These are phyloP conservation scores for Pocota personata DNA, from an alignment of 2,888 invertebrate genomes.

Conservation along the genomic window DNA sequence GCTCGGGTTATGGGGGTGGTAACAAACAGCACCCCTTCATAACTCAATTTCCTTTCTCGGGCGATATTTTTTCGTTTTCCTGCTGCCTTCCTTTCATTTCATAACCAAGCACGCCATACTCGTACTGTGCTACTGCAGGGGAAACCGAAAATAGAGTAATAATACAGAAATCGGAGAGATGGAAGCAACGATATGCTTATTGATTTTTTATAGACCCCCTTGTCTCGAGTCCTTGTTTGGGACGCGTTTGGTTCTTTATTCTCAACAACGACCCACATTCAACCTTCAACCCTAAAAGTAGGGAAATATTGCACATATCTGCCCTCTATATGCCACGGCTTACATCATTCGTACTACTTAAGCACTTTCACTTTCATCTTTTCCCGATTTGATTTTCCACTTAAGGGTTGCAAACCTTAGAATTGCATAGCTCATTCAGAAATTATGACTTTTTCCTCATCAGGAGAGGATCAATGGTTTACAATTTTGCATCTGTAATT, in stretches of 20 bases:
- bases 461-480: conserved; percentile 41
- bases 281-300: conserved; percentile 55
- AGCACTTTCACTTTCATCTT: conserved; percentile 64
- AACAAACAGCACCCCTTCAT: conserved; percentile 45
- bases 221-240: not conserved
- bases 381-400: conserved; percentile 50
- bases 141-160: conserved; percentile 55
- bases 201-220: too few species aligned
- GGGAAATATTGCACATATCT: conserved; percentile 17
- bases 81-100: conserved; percentile 21
- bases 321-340: not conserved
- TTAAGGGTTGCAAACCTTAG: conserved; percentile 43
- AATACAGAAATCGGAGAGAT: conserved; percentile 37
- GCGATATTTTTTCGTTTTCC: not conserved
- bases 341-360: conserved; percentile 36
- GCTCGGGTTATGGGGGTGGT: not conserved
- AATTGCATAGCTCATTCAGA: not conserved
- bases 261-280: conserved; percentile 54
- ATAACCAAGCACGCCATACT: conserved; percentile 28
- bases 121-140: not conserved
- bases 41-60: conserved; percentile 55
- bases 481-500: conserved; percentile 53
- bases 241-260: not conserved
- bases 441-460: conserved; percentile 55
- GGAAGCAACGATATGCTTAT: conserved; percentile 56